phyloP scores from a whole-genome alignment of 2,797 vertebrate genomes.

The Coranthus polyacanthus region DNA sequence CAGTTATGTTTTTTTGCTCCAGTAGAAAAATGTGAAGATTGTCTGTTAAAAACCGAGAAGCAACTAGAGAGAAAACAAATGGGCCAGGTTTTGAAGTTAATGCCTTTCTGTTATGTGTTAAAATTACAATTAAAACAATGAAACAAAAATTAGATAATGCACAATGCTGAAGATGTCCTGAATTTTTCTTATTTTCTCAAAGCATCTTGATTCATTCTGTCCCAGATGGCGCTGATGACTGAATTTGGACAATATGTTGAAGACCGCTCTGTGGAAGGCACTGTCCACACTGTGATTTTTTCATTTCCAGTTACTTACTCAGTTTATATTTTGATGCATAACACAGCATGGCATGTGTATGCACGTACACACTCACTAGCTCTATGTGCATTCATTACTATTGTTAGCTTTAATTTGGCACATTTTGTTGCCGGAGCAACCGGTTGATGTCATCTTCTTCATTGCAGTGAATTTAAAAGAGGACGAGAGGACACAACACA shows the following conservation, averaged over 20 bases:
- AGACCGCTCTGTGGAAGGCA: not conserved
- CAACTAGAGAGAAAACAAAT: no score
- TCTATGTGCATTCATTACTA: constrained; percentile 45
- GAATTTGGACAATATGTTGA: not conserved
- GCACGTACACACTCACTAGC: not conserved
- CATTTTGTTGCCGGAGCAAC: constrained; percentile 78
- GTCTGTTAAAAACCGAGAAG: no score
- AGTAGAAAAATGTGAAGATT: no score
- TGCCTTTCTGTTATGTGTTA: not conserved
- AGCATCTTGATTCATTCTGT: not conserved
- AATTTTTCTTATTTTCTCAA: not conserved
- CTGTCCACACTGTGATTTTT: not conserved
- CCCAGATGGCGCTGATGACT: constrained; percentile 9
- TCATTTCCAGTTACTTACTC: no score
- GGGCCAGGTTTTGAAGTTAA: not conserved
- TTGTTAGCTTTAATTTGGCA: constrained; percentile 64
- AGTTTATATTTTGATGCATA: constrained; percentile 5
- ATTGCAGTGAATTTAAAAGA: constrained; percentile 47
- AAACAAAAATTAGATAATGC: not conserved
- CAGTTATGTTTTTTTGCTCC: no score
- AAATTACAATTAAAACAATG: not conserved
- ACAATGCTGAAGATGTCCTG: constrained; percentile 1
- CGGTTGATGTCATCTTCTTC: constrained; percentile 56
- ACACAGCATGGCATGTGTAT: not conserved
- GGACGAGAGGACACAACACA: constrained; percentile 24